Evolutionary conservation across 2,113 vertebrate genomes (phyloP).

Genomic region (Antechinus flavipes): DNA sequence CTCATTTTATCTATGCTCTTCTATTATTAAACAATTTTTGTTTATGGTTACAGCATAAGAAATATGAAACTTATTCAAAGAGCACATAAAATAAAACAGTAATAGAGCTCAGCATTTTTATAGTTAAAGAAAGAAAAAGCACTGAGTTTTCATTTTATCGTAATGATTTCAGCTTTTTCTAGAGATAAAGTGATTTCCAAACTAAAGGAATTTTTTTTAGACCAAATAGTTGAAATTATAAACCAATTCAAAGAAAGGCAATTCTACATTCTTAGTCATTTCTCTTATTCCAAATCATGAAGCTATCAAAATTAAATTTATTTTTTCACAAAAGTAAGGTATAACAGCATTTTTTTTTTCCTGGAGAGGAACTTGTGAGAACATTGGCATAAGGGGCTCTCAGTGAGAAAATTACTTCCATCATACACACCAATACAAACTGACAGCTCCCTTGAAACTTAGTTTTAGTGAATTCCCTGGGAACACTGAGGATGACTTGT

Average conservation of each 20-base stretch:
- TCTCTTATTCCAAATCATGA: neutral
- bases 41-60: neutral
- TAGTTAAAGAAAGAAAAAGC: neutral
- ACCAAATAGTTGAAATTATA: neutral
- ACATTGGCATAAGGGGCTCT: neutral
- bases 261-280: neutral
- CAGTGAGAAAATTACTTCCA: neutral
- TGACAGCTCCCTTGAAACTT: neutral
- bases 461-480: neutral
- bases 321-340: neutral
- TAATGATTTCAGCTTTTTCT: neutral
- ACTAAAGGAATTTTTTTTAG: neutral
- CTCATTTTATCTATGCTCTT: neutral
- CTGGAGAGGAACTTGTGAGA: neutral
- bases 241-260: neutral
- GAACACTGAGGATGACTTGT: neutral
- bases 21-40: neutral
- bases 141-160: neutral
- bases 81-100: neutral
- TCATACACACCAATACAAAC: neutral
- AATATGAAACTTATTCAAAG: neutral
- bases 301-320: neutral
- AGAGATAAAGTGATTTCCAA: neutral
- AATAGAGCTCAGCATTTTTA: neutral
- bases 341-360: neutral